Evolutionary conservation across 2,888 invertebrate species (phyloP).

Genomic region (Clanis bilineata): DNA sequence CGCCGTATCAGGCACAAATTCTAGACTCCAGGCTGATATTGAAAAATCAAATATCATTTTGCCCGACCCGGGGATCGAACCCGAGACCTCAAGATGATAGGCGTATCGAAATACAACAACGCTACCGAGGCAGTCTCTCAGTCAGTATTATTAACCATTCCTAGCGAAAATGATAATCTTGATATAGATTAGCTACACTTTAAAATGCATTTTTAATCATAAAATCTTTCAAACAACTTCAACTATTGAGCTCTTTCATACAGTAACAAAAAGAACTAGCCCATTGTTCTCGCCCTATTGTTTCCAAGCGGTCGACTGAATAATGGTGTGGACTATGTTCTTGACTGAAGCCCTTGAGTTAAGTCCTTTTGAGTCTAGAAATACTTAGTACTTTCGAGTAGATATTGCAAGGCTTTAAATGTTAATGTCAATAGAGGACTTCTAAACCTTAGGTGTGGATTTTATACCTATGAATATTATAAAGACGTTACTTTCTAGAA

Average conservation of each 20-base stretch:
- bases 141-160: too few relatives aligned
- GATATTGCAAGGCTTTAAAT: neutral
- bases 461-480: too few relatives aligned
- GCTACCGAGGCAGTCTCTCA: too few relatives aligned
- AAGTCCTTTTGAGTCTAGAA: neutral
- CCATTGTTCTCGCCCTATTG: neutral
- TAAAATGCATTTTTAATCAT: neutral
- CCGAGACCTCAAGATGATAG: too few relatives aligned
- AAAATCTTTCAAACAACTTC: neutral
- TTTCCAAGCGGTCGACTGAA: neutral
- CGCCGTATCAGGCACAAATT: too few relatives aligned
- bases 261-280: conserved; percentile 5
- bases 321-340: neutral
- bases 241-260: neutral
- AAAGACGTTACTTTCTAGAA: too few relatives aligned
- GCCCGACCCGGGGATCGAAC: too few relatives aligned
- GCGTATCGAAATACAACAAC: too few relatives aligned
- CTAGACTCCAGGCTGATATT: too few relatives aligned
- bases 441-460: too few relatives aligned
- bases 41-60: too few relatives aligned
- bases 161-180: too few relatives aligned
- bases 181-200: neutral
- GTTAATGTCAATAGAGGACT: neutral
- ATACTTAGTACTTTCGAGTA: neutral
- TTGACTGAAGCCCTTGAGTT: neutral